Evolutionary conservation across 1,140 invertebrate species (phyloP).

Genomic region (Drosophila simulans): DNA sequence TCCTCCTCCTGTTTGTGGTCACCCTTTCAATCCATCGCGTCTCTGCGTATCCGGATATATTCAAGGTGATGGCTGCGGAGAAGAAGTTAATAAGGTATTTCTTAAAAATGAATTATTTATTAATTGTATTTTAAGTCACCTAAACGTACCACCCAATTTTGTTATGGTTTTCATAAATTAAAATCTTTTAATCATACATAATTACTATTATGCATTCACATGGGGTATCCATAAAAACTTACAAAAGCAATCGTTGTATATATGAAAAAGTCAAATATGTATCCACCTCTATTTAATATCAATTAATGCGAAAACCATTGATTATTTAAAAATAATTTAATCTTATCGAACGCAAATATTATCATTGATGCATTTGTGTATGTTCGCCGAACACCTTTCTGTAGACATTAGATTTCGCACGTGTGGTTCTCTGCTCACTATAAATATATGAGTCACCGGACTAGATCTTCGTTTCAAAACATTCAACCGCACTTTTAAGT

Average conservation of each 20-base stretch:
- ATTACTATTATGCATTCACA: too few species aligned
- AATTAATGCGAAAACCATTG: slow-evolving; percentile 40
- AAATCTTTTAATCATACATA: too few species aligned
- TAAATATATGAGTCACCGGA: slow-evolving; percentile 49
- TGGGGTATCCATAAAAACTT: too few species aligned
- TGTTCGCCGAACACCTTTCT: slow-evolving; percentile 11
- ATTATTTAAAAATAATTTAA: slow-evolving; percentile 56
- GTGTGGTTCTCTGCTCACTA: slow-evolving; percentile 19
- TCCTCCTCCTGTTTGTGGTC: slow-evolving; percentile 14
- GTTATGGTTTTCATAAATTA: too few species aligned
- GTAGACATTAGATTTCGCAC: slow-evolving; percentile 27
- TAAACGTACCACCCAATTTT: too few species aligned
- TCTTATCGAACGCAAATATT: slow-evolving; percentile 44
- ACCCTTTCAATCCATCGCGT: slow-evolving; percentile 61
- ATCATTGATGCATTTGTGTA: slow-evolving; percentile 23
- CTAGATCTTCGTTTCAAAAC: slow-evolving; percentile 28
- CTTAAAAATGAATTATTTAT: not conserved
- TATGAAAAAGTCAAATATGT: not conserved
- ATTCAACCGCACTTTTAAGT: slow-evolving; percentile 29
- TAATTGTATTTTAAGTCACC: too few species aligned
- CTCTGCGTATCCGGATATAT: slow-evolving; percentile 70
- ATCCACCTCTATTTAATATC: slow-evolving; percentile 3
- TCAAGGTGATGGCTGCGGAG: slow-evolving; percentile 56
- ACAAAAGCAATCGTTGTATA: too few species aligned
- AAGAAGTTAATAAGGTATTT: slow-evolving; percentile 1